Evolutionary conservation across 2,888 invertebrate species (phyloP), one percentile per base, ranked within the genome.

Genomic region (Petrolisthes cinctipes): DNA sequence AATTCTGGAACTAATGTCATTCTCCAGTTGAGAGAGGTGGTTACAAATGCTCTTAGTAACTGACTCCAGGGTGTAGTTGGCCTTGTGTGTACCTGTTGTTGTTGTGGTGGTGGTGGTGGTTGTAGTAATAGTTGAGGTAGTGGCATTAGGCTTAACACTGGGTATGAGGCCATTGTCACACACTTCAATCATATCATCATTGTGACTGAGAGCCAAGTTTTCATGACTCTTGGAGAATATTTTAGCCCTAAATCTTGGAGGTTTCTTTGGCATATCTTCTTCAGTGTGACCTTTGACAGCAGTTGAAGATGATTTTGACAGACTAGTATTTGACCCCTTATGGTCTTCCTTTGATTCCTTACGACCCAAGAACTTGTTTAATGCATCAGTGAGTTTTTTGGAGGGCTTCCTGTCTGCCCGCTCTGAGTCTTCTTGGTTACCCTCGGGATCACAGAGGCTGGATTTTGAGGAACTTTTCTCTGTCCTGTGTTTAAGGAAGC

Each of bases 311-410:
- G 89, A 83, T 20, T 83, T 78, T 51, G 79, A 61, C 17, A 81
- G 56, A 9, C 85, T 78, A 4, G 73, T 86, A 0, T 75, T n/a
- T 0, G 78, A 23, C 20, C 76, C 61, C 37, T 54, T 75, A 1
- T 68, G 20, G 6, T 83, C 87, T 71, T 88, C 89, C 56, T 86
- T 86, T 5, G 87, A 61, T 51, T 88, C 88, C 78, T 90, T 90
- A 20, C 90, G 83, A 14, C 90, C 90, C 54, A 90, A 68, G 37
- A 90, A 89, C 68, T 90, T 90, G n/a, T 89, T 90, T 4, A 90
- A 85, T 57, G 90, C 90, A 75, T 89, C 84, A 3, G 89, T 89
- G 9, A 90, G 81, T 83, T 89, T 90, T 57, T 90, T 90, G 7
- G 89, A 85, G 6, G 88, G 86, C 68, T 89, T 90, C 37, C 85